Conservation (phyloP, 1,140 invertebrate species). For the Panonychus citri region DNA sequence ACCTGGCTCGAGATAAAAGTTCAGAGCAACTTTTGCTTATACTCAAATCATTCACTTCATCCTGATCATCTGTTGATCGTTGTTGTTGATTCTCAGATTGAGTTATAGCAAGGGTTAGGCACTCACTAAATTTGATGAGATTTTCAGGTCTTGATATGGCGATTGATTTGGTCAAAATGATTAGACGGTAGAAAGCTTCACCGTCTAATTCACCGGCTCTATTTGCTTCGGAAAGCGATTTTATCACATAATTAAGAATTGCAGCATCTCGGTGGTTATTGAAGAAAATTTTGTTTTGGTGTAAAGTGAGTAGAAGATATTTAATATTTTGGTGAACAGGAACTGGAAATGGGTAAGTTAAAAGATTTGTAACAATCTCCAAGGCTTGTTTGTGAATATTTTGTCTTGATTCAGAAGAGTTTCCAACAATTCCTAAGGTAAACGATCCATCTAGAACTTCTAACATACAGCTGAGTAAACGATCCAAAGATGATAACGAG, state of each 20-base stretch:
- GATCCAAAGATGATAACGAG: background rate
- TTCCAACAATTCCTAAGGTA: constrained; percentile 19
- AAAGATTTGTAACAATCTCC: constrained; percentile 46
- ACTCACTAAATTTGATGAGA: constrained; percentile 5
- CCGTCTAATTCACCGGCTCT: constrained; percentile 4
- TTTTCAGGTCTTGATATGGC: constrained; percentile 3
- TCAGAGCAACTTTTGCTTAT: background rate
- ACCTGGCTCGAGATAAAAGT: background rate
- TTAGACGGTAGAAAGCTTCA: constrained; percentile 1
- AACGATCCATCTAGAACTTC: constrained; percentile 47
- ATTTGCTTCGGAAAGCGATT: background rate
- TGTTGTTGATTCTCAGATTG: background rate
- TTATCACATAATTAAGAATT: constrained; percentile 7
- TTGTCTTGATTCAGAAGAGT: constrained; percentile 9
- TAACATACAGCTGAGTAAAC: constrained; percentile 42
- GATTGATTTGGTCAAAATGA: constrained; percentile 3
- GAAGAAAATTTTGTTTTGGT: constrained; percentile 42
- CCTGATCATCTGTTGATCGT: background rate
- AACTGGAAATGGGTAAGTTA: constrained; percentile 55
- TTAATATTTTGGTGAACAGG: constrained; percentile 25
- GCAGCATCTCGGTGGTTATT: constrained; percentile 36
- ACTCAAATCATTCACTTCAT: background rate
- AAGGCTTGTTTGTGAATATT: constrained; percentile 32
- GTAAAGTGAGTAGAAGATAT: constrained; percentile 52
- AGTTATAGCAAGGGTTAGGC: background rate